Conservation (phyloP, 2,888 invertebrate genomes). For the Tortrix viridana region DNA sequence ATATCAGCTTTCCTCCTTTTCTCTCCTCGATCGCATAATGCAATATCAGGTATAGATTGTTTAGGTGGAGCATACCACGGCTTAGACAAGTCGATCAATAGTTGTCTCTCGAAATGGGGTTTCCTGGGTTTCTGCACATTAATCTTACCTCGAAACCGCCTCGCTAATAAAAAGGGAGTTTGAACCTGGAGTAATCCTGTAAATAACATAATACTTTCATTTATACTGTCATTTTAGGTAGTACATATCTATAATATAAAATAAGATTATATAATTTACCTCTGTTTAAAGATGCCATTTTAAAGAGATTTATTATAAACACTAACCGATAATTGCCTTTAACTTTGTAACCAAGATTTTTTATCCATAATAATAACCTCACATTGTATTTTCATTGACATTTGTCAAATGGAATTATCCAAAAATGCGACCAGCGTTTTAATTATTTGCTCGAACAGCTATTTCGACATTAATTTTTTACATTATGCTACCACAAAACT, state of each 20-base stretch:
- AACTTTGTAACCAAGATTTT: background rate
- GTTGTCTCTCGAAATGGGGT: slow-evolving; percentile 88
- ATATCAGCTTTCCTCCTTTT: slow-evolving; percentile 53
- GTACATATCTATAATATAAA: background rate
- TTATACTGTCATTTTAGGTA: background rate
- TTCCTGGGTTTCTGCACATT: slow-evolving; percentile 90
- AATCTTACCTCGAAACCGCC: slow-evolving; percentile 89
- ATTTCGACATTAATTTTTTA: no score
- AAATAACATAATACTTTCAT: slow-evolving; percentile 43
- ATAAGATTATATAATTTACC: slow-evolving; percentile 41
- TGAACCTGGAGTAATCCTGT: slow-evolving; percentile 73
- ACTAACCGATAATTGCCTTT: background rate
- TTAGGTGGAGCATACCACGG: slow-evolving; percentile 84
- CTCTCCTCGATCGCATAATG: slow-evolving; percentile 79
- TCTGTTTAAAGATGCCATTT: slow-evolving; percentile 57
- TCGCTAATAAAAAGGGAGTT: slow-evolving; percentile 79
- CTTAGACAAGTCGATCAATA: slow-evolving; percentile 86
- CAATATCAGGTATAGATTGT: slow-evolving; percentile 69
- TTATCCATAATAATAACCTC: no score
- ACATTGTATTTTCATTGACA: no score
- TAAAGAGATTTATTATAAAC: slow-evolving; percentile 6
- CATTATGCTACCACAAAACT: no score
- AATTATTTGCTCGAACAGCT: no score
- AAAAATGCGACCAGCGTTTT: no score
- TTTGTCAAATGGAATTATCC: no score